phyloP scores from a whole-genome alignment of 2,113 vertebrate genomes.

The Opisthocomus hoazin region DNA sequence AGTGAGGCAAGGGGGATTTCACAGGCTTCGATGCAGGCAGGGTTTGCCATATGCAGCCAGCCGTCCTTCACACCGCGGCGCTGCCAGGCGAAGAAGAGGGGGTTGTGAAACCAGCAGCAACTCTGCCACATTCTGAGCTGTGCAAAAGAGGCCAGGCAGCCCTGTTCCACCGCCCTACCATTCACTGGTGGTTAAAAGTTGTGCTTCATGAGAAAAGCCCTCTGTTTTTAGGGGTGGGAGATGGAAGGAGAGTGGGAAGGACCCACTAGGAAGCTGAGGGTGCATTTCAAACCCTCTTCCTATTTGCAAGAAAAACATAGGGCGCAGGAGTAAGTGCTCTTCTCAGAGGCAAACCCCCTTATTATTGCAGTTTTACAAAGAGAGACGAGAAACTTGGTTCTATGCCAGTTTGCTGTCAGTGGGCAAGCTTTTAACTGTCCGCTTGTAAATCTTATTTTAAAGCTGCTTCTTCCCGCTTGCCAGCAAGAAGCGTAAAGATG shows the following conservation, averaged over 20 bases:
- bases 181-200: not conserved
- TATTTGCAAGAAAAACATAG: not conserved
- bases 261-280: not conserved
- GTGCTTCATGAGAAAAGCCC: not conserved
- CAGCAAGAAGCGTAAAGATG: not conserved
- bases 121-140: not conserved
- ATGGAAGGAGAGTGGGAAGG: not conserved
- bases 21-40: not conserved
- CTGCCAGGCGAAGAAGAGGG: not conserved
- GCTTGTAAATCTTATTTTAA: not conserved
- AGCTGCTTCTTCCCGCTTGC: not conserved
- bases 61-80: not conserved
- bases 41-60: accelerated
- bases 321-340: not conserved
- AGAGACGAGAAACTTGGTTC: not conserved
- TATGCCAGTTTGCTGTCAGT: not conserved
- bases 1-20: not conserved
- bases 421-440: not conserved
- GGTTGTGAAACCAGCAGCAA: not conserved
- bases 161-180: not conserved
- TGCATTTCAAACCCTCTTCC: not conserved
- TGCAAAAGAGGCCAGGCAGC: not conserved
- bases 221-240: not conserved
- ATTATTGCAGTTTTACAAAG: not conserved
- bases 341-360: not conserved